A percentile compares a stretch with the other conserved stretches of the same genome.
phyloP scores from a whole-genome alignment of 2,888 invertebrate genomes.

The Eristalis arbustorum region DNA sequence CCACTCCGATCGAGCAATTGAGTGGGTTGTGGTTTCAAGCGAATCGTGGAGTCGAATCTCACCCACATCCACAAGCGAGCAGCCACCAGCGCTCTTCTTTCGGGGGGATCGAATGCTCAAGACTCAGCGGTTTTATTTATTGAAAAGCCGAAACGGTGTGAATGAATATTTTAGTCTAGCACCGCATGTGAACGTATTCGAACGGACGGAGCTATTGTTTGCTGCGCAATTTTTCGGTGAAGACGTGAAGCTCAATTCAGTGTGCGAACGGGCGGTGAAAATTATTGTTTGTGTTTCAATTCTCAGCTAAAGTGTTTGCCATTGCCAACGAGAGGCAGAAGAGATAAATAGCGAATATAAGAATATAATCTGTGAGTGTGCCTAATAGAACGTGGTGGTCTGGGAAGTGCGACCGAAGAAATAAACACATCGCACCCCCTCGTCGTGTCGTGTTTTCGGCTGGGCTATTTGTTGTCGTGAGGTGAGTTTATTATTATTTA shows the following conservation, averaged over 20 bases:
- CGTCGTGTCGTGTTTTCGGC: background rate
- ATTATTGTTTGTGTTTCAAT: background rate
- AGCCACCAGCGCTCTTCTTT: conserved; percentile 25
- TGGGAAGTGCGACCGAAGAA: background rate
- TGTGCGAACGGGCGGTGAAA: background rate
- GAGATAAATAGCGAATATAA: background rate
- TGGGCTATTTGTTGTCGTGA: no score
- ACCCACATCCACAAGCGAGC: conserved; percentile 56
- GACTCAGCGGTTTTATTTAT: conserved; percentile 64
- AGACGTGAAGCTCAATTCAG: background rate
- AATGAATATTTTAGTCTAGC: conserved; percentile 76
- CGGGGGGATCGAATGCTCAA: conserved; percentile 75
- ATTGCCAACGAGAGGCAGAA: background rate
- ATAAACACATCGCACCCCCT: background rate
- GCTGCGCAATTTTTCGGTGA: background rate
- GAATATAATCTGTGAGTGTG: background rate
- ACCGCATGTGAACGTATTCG: conserved; percentile 75
- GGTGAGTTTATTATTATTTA: background rate
- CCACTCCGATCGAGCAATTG: conserved; percentile 41
- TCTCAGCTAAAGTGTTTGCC: background rate
- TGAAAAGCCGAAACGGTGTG: conserved; percentile 75
- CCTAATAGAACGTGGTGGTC: background rate
- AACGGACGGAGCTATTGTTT: conserved; percentile 57
- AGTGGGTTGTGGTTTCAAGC: conserved; percentile 50
- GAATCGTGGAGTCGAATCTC: conserved; percentile 36